Evolutionary conservation across 2,888 invertebrate species (phyloP), one percentile per base, ranked within the genome.

Genomic region (Tetrapedia diversipes): DNA sequence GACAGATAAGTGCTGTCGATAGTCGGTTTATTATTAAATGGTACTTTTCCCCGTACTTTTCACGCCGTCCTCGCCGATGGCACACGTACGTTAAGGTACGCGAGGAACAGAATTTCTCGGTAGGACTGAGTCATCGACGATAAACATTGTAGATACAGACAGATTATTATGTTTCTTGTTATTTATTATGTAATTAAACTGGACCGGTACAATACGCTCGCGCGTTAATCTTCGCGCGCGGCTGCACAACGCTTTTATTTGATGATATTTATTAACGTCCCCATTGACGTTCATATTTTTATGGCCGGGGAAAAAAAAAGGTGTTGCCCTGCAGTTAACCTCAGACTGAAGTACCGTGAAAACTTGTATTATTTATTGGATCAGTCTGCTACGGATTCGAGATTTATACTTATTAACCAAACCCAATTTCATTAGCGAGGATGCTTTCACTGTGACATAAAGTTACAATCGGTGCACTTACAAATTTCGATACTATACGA

Each of bases 11-110:
- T 16, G 49, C 19, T 8, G 37, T 24, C 34, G 41, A 71, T 53
- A 59, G n/a, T 59, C 14, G 37, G 16, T 37, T 67, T 51, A 43
- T 67, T 59, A 53, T 67, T 67, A 37, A 59, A 71, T 71, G 57
- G 24, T 19, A 7, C 16, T 22, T 16, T 34, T 27, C 19, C 7
- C 10, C 11, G 24, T 39, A 56, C 39, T 49, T 59, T 39, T 22
- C 59, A 11, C n/a, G 16, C 0, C 8, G n/a, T 24, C 4, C 19
- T 14, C 7, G n/a, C 7, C 24, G n/a, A n/a, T n/a, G n/a, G n/a
- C n/a, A n/a, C n/a, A n/a, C n/a, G 6, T 41, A 6, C 4, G 8
- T 3, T 16, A 32, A 29, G 22, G 32, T 14, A 63, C 6, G 41
- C 60, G 10, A 32, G 19, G n/a, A 34, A 19, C 22, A 14, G 22